Base-by-base conservation (phyloP, 2,797 vertebrate genomes). In the Agapornis canus region DNA sequence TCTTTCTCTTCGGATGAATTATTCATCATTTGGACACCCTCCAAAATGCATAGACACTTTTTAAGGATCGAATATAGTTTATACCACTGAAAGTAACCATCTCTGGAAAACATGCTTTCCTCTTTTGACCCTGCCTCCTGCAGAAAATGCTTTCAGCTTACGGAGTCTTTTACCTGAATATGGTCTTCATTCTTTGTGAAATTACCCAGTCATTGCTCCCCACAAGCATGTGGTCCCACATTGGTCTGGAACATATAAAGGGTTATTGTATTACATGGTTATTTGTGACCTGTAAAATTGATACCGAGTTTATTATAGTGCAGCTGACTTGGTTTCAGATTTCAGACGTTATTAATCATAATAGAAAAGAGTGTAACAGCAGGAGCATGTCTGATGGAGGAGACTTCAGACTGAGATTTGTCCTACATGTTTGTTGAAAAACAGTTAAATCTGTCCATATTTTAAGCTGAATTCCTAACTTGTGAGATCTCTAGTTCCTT, bases 231-330 rank as follows among this genome's bases (percentile, higher is more conserved):
- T 91, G 89, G 85, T 94, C 82, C 63, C 84, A 75, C 0, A 5
- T 71, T 65, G 72, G 82, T 96, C 95, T 96, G 95, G 92, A 96
- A 90, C 64, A 75, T 79, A 81, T 73, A 94, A 69, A 96, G 60
- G 68, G 96, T 96, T 97, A 97, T 97, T 97, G 89, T 95, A 95
- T 97, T 97, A 97, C 96, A 97, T 82, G 90, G 95, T 93, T 97
- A 95, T 96, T 97, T 97, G 95, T 95, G 95, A 96, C 96, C 96
- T 96, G 95, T 97, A 97, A 97, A 96, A 97, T 94, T 97, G 96
- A 97, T 97, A 97, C 91, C 93, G 96, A 96, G 91, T 95, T 96
- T 97, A 96, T 96, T 97, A 95, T 32, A 94, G 86, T 85, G 93
- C 96, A 95, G 94, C 95, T 97, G 96, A 97, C 92, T 95, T 91